phyloP scores from a whole-genome alignment of 2,888 invertebrate genomes.

The Morpho deidamia region DNA sequence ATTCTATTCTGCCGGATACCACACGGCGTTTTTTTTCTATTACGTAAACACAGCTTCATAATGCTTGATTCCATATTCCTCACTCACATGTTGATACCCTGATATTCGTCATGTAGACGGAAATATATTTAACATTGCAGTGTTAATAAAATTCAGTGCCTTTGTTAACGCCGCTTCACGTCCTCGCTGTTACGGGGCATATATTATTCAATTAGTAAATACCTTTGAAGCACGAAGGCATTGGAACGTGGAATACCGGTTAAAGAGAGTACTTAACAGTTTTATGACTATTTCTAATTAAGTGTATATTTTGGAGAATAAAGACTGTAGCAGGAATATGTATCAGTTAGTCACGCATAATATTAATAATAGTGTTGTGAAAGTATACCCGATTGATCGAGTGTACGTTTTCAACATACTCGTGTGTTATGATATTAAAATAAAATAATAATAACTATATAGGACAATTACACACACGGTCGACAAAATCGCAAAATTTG shows the following conservation, averaged over 20 bases:
- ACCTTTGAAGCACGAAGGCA: slow-evolving; percentile 7
- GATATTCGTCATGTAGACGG: slow-evolving; percentile 18
- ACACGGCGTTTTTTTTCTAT: too few species aligned
- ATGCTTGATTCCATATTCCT: neutral
- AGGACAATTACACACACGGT: too few species aligned
- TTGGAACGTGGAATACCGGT: slow-evolving; percentile 7
- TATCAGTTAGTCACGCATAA: too few species aligned
- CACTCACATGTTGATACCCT: slow-evolving; percentile 1
- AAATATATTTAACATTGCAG: slow-evolving; percentile 13
- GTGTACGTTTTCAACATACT: too few species aligned
- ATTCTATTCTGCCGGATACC: too few species aligned
- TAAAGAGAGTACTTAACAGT: neutral
- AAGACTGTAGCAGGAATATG: too few species aligned
- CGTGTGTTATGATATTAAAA: too few species aligned
- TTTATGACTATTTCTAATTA: neutral
- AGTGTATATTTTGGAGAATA: too few species aligned
- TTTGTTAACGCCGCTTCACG: slow-evolving; percentile 12
- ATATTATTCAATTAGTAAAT: slow-evolving; percentile 9
- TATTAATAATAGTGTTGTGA: too few species aligned
- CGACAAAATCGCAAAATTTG: too few species aligned
- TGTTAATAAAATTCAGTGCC: slow-evolving; percentile 17
- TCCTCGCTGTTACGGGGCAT: slow-evolving; percentile 8
- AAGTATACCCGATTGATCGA: too few species aligned
- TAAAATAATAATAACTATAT: too few species aligned
- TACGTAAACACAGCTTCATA: neutral